Conservation (phyloP, 92 coral and sea anemone species). For the Parazoanthus atlanticus region DNA sequence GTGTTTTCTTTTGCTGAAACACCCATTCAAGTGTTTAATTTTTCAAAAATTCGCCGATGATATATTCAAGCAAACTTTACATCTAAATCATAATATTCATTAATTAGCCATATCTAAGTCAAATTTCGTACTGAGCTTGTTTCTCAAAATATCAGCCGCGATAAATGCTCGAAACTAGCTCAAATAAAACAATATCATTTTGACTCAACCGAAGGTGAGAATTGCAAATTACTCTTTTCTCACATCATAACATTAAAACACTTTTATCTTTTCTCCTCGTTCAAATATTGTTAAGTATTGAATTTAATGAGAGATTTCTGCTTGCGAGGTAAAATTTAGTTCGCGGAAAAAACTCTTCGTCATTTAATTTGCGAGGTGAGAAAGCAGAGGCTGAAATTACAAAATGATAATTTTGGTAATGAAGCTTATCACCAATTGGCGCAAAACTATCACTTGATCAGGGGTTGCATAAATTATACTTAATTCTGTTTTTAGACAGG, state of each 20-base stretch:
- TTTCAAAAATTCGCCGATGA: no score
- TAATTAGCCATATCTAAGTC: neutral
- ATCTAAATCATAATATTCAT: neutral
- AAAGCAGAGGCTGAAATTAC: no score
- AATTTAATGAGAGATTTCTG: no score
- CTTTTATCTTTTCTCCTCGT: neutral
- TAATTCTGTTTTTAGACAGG: no score
- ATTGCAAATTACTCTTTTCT: neutral
- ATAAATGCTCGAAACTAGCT: neutral
- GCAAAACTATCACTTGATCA: no score
- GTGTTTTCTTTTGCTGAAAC: no score
- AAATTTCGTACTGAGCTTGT: neutral
- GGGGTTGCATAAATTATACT: no score
- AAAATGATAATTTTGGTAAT: no score
- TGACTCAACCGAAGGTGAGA: neutral
- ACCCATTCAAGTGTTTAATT: neutral
- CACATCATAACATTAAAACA: neutral
- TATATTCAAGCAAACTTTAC: neutral
- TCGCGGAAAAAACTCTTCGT: no score
- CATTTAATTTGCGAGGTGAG: neutral
- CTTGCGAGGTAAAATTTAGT: no score
- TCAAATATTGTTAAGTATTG: neutral
- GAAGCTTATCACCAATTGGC: no score
- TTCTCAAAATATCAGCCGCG: neutral
- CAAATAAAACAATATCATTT: no score